These are phyloP conservation scores for Hemibagrus wyckioides DNA, from an alignment of 2,113 vertebrate genomes.

Conservation along the genomic window DNA sequence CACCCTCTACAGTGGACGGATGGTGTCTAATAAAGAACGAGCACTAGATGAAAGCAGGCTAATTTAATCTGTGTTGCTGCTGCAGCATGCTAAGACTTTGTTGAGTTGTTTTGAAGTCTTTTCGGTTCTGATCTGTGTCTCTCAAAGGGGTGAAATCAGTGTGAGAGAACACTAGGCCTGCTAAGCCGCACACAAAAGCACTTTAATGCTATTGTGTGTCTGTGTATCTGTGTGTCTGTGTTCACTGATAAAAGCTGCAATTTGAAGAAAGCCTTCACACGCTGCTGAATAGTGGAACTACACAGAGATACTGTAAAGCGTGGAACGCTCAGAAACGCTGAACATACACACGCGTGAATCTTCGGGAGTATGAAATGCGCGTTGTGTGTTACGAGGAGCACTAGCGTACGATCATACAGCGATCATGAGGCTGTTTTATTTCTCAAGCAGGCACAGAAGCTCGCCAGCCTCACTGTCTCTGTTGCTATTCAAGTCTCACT, in stretches of 20 bases:
- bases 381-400: background rate
- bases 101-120: constrained; percentile 57
- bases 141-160: constrained; percentile 36
- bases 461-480: constrained; percentile 38
- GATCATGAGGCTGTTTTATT: constrained; percentile 18
- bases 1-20: background rate
- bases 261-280: constrained; percentile 43
- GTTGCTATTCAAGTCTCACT: constrained; percentile 35
- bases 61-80: constrained; percentile 20
- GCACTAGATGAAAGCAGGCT: background rate
- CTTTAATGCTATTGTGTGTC: constrained; percentile 58
- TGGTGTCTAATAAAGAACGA: background rate
- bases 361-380: background rate
- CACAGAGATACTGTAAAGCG: constrained; percentile 22
- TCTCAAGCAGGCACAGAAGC: constrained; percentile 34
- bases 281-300: constrained; percentile 47
- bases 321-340: background rate
- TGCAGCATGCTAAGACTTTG: constrained; percentile 35
- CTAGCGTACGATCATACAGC: background rate
- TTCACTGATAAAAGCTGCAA: constrained; percentile 64
- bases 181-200: constrained; percentile 63
- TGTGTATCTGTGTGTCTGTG: constrained; percentile 49
- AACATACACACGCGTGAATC: background rate
- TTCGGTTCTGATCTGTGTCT: constrained; percentile 50
- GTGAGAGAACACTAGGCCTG: constrained; percentile 52